Evolutionary conservation across 2,888 invertebrate genomes (phyloP), one percentile per base, ranked within the genome.

Genomic region (Laspeyria flexula): DNA sequence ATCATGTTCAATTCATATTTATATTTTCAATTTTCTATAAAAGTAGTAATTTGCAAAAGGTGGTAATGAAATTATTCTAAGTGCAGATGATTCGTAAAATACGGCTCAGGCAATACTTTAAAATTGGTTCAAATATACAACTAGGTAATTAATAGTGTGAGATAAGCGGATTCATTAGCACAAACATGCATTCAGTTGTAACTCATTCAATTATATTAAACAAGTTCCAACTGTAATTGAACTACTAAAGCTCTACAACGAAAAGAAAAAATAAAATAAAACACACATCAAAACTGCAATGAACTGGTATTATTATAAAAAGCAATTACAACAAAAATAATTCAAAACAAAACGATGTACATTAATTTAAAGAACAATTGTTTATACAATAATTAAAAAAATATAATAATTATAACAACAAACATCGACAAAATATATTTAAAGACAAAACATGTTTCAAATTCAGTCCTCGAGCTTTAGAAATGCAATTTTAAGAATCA

Each of bases 301-400:
- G 94, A 94, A 94, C 92, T 95, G 94, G 94, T 95, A 94, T 94
- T 94, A 95, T 95, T 94, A 88, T 88, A 94, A 94, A 94, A 95
- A 94, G 94, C 94, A 94, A 94, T 93, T 94, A 95, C 95, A 94
- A 95, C 95, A 94, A 94, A 94, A 94, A 94, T 94, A 94, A 94
- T 93, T 93, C 93, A 94, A 94, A 95, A 94, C 94, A 95, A 95
- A 95, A 95, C 94, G 94, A 94, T 94, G 94, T 94, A 94, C 94
- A 94, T 94, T 94, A 94, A 94, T 94, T 94, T 94, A 94, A 94
- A 94, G 94, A 94, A 94, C 94, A 94, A 94, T 93, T 93, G 94
- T 93, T 94, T 94, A 93, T 94, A 94, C 94, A 94, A 93, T 93
- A 93, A 93, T 94, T 93, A 94, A 93, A 94, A 93, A 93, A 93